Base-by-base conservation (phyloP, 2,888 invertebrate genomes). In the Eupithecia pulchellata region DNA sequence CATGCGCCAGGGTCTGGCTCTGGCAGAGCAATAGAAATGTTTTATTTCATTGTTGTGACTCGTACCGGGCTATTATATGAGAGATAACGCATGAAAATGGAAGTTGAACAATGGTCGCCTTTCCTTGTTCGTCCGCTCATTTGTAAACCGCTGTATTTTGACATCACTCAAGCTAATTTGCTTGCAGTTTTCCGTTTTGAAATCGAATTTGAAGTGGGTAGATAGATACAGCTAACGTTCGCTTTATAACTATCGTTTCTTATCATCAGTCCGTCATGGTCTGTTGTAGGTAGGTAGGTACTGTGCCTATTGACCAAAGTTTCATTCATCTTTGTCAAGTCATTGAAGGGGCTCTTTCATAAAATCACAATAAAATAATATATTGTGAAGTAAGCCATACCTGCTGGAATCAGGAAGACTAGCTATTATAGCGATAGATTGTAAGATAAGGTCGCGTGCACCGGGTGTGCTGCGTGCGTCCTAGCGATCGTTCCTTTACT, bases 11-110 rank as follows among this genome's bases (percentile, higher is more conserved):
- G 73, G 69, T 73, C 73, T 58, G 69, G 69, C 52, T 66, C 63
- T 20, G 64, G 57, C 62, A 32, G 27, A 47, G 68, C 64, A 61
- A 61, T 65, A 64, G 69, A 68, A 74, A 70, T 77, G 73, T 75
- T 60, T 66, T 68, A 69, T 64, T 60, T 66, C 69, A 69, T 64
- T 67, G 64, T 68, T 34, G 71, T 58, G 29, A 34, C 67, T 55
- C 25, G 60, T 55, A 52, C 55, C 71, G 60, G 20, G 65, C 75
- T 73, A 42, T 42, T 34, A 64, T 55, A 75, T 77, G 76, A 81
- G 79, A 79, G 73, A 82, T 66, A 83, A 83, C 79, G 82, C 77
- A 75, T 77, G 82, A 78, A n/a, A 79, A 79, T 77, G 79, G 78
- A 81, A 76, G 67, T 74, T 58, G 42, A 69, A 79, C 75, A 79